Evolutionary conservation across 2,113 vertebrate genomes (phyloP), one percentile per base, ranked within the genome.

Genomic region (Calyptomena viridis): DNA sequence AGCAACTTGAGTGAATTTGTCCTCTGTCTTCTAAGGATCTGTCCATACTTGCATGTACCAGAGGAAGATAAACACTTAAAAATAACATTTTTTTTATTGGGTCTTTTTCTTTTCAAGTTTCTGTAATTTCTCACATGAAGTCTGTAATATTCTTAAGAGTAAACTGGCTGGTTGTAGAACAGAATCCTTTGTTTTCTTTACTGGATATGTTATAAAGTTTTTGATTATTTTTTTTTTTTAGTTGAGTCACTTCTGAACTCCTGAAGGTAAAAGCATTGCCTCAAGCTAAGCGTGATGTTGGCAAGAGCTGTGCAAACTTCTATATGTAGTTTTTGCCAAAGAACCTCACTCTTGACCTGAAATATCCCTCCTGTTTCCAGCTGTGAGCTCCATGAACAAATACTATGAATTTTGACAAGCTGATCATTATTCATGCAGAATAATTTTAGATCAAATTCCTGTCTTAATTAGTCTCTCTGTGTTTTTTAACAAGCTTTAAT

Each of bases 321-420:
- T 92, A 63, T 88, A 40, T 88, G 79, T 90, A 90, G 91, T 46
- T 88, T 96, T 94, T 96, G 94, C 92, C 87, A 94, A 75, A 94
- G 76, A 96, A 82, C 85, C 53, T 96, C 0, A 7, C 83, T 95
- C 93, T 53, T 97, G 96, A 95, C 85, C 93, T 93, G 87, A 94
- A 97, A 93, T 95, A 95, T 86, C 85, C 90, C 66, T 91, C 46
- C 89, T 83, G 79, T 84, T 95, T 96, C 95, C 95, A 94, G 69
- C 89, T 95, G 94, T 90, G 90, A 91, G 73, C 52, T 89, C 94
- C n/a, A n/a, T 62, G 83, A 96, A 27, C 42, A 77, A 85, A 67
- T 78, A 81, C 31, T 77, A 63, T 87, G 75, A 90, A 49, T 91
- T 96, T 91, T 95, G 95, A 95, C 93, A 94, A 82, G 71, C 39